A percentile compares a stretch with the other conserved stretches of the same genome.
Evolutionary conservation across 1,140 invertebrate genomes (phyloP).

Genomic region (Drosophila dunni): DNA sequence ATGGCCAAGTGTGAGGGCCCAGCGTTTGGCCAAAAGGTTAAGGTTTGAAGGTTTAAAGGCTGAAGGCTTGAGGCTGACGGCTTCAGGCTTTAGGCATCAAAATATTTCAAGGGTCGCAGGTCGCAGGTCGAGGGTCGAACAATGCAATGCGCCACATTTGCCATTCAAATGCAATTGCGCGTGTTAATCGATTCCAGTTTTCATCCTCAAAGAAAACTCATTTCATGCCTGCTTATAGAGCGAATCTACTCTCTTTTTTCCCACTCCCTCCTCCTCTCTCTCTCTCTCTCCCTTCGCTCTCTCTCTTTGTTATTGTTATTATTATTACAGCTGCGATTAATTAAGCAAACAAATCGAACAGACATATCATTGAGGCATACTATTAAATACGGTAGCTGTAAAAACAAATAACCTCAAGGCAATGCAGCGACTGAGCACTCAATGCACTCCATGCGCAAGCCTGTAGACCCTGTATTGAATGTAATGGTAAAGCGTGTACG

Average conservation of each 20-base stretch:
- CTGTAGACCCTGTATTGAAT: no score
- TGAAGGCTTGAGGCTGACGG: no score
- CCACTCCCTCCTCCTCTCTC: not conserved
- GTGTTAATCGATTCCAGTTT: constrained; percentile 66
- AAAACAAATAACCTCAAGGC: constrained; percentile 73
- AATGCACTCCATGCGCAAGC: not conserved
- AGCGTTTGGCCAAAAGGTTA: constrained; percentile 5
- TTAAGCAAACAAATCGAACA: constrained; percentile 76
- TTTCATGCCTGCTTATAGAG: constrained; percentile 53
- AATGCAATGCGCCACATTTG: constrained; percentile 65
- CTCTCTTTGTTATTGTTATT: constrained; percentile 23
- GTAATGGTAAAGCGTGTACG: no score
- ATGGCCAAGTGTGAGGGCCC: constrained; percentile 68
- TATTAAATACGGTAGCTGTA: constrained; percentile 76
- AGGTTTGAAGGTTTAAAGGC: constrained; percentile 14
- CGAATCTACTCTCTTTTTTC: not conserved
- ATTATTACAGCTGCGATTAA: constrained; percentile 82
- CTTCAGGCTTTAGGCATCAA: no score
- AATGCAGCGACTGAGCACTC: constrained; percentile 15
- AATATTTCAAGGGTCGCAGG: no score
- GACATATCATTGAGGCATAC: constrained; percentile 30
- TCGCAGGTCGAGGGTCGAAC: constrained; percentile 9
- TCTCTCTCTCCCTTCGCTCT: not conserved
- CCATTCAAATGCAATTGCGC: constrained; percentile 79
- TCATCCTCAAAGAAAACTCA: constrained; percentile 35